Percentiles rank a stretch among this genome's conserved stretches.
Conservation (phyloP, 2,797 vertebrate species). For the Prionace glauca region DNA sequence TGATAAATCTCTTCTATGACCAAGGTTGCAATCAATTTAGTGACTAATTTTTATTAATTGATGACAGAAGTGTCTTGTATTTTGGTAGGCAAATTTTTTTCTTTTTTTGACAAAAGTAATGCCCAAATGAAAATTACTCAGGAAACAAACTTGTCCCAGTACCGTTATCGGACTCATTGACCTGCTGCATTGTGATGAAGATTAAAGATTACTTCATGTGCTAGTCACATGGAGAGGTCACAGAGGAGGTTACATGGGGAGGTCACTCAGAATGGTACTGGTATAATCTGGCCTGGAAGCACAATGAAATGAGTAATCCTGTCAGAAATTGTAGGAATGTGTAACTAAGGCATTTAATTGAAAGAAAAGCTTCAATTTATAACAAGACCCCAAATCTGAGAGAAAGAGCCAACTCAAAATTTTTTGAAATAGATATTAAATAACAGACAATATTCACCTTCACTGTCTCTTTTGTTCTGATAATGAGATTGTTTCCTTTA, state of each 20-base stretch:
- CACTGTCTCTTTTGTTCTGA: background rate
- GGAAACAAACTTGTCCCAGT: background rate
- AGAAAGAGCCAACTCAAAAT: background rate
- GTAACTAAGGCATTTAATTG: constrained; percentile 26
- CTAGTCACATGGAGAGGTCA: constrained; percentile 24
- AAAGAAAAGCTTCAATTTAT: background rate
- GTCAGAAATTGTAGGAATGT: constrained; percentile 27
- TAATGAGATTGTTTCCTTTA: background rate
- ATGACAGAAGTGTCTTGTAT: background rate
- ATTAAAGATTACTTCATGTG: constrained; percentile 4
- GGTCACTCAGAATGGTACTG: constrained; percentile 5
- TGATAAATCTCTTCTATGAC: background rate
- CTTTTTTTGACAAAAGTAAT: background rate
- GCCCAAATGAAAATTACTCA: background rate
- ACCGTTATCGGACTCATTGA: background rate
- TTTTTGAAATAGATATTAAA: background rate
- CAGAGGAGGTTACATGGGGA: background rate
- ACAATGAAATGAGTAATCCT: constrained; percentile 31
- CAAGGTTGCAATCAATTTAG: too few relatives aligned
- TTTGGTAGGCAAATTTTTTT: background rate
- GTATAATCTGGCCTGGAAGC: constrained; percentile 20
- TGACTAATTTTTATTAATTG: background rate
- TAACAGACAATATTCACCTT: background rate
- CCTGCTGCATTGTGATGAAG: background rate
- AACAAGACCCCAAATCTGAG: background rate